phyloP scores from a whole-genome alignment of 1,140 invertebrate species.

The Bombus consobrinus region DNA sequence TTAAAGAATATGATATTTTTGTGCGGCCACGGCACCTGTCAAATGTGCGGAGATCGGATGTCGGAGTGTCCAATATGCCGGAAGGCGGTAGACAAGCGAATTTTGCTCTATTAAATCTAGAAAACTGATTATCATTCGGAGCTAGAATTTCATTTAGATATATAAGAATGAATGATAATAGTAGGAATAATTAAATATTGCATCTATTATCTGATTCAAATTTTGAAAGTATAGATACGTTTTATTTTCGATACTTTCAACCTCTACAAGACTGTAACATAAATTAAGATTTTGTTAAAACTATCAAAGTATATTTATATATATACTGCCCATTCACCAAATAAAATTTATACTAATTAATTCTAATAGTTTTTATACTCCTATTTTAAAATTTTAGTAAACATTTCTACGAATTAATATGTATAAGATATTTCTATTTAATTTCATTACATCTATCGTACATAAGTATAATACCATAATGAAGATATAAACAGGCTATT shows the following conservation, averaged over 20 bases:
- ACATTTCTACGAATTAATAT: neutral
- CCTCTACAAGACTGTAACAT: neutral
- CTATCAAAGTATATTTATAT: neutral
- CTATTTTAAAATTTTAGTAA: neutral
- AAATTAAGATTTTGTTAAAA: neutral
- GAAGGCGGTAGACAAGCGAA: conserved; percentile 97
- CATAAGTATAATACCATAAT: neutral
- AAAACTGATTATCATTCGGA: neutral
- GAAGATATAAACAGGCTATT: neutral
- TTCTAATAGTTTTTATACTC: neutral
- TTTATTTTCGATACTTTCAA: neutral
- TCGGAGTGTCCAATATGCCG: conserved; percentile 98
- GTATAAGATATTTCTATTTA: neutral
- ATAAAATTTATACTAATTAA: neutral
- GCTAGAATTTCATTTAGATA: neutral
- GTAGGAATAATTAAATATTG: conserved; percentile 38
- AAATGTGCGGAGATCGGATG: conserved; percentile 99
- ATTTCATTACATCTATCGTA: neutral
- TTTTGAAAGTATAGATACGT: neutral
- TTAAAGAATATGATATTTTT: conserved; percentile 99
- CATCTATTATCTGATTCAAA: neutral
- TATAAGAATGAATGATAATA: neutral
- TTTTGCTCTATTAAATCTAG: conserved; percentile 90
- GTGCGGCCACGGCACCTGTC: conserved; percentile 98
- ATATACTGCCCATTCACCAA: neutral